Percentiles rank a stretch among this genome's conserved stretches.
Evolutionary conservation across 2,888 invertebrate genomes (phyloP).

Genomic region (Phanerotoma sp.): DNA sequence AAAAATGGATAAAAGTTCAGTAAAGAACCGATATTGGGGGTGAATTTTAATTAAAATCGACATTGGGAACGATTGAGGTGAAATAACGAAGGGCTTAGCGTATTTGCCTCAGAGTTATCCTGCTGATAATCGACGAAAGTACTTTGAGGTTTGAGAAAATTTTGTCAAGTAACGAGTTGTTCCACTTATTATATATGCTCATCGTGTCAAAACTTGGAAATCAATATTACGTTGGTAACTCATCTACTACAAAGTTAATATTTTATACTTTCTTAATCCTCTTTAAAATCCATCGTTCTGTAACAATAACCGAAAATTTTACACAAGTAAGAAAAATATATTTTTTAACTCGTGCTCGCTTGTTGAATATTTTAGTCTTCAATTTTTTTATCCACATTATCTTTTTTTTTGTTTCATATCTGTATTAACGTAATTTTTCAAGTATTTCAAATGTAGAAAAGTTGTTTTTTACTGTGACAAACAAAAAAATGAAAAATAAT

Average conservation of each 20-base stretch:
- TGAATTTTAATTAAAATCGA: slow-evolving; percentile 21
- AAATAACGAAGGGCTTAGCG: slow-evolving; percentile 13
- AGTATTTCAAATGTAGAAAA: too few species aligned
- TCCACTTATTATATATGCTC: neutral
- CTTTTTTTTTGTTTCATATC: too few species aligned
- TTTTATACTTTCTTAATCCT: neutral
- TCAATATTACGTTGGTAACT: neutral
- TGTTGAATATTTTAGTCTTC: too few species aligned
- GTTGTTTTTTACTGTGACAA: too few species aligned
- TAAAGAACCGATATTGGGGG: slow-evolving; percentile 2
- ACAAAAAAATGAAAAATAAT: too few species aligned
- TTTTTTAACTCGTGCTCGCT: too few species aligned
- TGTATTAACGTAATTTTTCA: too few species aligned
- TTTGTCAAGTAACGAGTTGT: slow-evolving; percentile 10
- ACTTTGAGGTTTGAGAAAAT: slow-evolving; percentile 9
- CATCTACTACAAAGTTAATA: neutral
- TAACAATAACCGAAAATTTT: too few species aligned
- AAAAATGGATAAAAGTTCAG: neutral
- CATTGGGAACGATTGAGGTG: slow-evolving; percentile 6
- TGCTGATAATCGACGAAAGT: slow-evolving; percentile 12
- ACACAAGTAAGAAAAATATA: too few species aligned
- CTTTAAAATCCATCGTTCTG: too few species aligned
- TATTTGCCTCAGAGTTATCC: slow-evolving; percentile 9
- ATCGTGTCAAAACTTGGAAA: neutral
- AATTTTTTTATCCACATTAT: too few species aligned